Evolutionary conservation across 2,113 vertebrate species (phyloP), one percentile per base, ranked within the genome.

Genomic region (Aphyosemion australe): DNA sequence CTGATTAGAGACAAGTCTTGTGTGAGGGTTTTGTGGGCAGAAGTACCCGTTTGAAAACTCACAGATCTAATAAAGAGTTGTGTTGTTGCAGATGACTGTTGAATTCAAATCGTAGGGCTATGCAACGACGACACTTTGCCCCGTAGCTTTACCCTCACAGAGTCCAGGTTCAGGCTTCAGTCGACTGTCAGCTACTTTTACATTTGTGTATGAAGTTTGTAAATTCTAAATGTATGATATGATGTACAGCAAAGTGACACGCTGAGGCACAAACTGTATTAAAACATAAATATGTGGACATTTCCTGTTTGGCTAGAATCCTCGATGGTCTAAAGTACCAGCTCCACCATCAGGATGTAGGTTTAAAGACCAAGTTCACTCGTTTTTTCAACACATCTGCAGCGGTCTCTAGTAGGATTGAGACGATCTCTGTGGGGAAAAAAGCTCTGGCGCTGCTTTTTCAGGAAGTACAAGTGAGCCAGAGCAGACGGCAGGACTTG

Each of bases 51-150:
- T 43, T 73, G 63, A 58, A 14, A 75, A 20, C 72, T 57, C 54
- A 54, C 73, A 80, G 60, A 79, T 74, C 61, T 62, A 76, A 55
- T 71, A 56, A 57, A 71, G 79, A 76, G 67, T 78, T 84, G 80
- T 80, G 79, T 81, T 85, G 83, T 80, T 73, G 84, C 83, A 67
- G 77, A 76, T 78, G 86, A 91, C 92, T 91, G 88, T 90, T 88
- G 87, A 84, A 58, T 83, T 20, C 69, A 50, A 72, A 46, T 80
- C 57, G 80, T 87, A 94, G 93, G 95, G 93, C 94, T 95, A 95
- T 95, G 95, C 95, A 96, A 96, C 94, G 84, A 90, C 54, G 88
- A 95, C 94, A n/a, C n/a, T n/a, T n/a, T n/a, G 83, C 83, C 87
- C 91, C 85, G 81, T 93, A 93, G 93, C 93, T 93, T 94, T 90